phyloP scores from a whole-genome alignment of 1,140 invertebrate species.

The Cotesia chilonis region DNA sequence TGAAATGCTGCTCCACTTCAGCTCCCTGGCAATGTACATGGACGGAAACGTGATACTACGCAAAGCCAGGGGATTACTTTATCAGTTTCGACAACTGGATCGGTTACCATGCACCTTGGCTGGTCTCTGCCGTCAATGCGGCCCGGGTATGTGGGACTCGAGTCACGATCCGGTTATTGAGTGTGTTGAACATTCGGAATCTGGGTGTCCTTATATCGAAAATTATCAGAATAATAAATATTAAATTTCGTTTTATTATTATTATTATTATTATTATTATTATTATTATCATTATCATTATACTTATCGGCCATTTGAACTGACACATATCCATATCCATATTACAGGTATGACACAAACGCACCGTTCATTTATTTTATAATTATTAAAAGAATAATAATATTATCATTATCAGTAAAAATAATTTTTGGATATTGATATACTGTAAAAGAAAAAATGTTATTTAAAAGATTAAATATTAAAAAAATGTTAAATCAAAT shows the following conservation, averaged over 20 bases:
- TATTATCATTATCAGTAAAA: too few relatives aligned
- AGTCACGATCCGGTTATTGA: constrained; percentile 81
- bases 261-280: neutral
- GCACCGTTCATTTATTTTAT: too few relatives aligned
- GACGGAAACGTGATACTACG: constrained; percentile 88
- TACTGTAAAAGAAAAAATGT: neutral
- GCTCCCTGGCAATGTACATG: constrained; percentile 96
- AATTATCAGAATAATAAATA: constrained; percentile 46
- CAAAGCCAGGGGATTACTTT: constrained; percentile 89
- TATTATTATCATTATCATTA: neutral
- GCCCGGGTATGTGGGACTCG: constrained; percentile 93
- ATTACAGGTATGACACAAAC: neutral
- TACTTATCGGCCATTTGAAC: neutral
- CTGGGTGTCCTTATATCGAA: constrained; percentile 58
- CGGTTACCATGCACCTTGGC: constrained; percentile 88
- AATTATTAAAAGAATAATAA: too few relatives aligned
- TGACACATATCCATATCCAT: constrained; percentile 2
- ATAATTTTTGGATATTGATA: too few relatives aligned
- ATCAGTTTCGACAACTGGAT: constrained; percentile 86
- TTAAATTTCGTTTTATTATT: constrained; percentile 9
- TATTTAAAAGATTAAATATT: constrained; percentile 10
- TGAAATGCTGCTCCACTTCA: constrained; percentile 94
- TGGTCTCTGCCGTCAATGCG: constrained; percentile 85
- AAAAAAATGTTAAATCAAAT: constrained; percentile 13
- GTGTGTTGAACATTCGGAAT: constrained; percentile 67